Evolutionary conservation across 2,888 invertebrate species (phyloP).

Genomic region (Leucania comma): DNA sequence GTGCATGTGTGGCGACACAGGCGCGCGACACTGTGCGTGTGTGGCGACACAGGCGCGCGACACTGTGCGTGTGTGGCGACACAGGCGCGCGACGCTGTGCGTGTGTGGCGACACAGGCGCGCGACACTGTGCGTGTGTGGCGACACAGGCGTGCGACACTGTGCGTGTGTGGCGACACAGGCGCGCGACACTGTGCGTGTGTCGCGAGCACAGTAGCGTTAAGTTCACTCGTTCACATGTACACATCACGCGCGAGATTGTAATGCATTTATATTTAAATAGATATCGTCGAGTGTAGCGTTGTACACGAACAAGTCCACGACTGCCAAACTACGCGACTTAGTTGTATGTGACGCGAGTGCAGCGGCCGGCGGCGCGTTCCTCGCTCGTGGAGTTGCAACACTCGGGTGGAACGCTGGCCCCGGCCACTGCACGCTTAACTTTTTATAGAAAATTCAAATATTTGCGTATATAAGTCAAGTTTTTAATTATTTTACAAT

Average conservation of each 20-base stretch:
- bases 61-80: conserved; percentile 6
- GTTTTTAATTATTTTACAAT: conserved; percentile 27
- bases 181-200: neutral
- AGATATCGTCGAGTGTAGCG: conserved; percentile 52
- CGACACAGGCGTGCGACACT: no score
- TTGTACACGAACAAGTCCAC: conserved; percentile 8
- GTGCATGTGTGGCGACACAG: conserved; percentile 6
- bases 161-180: conserved; percentile 11
- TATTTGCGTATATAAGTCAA: conserved; percentile 18
- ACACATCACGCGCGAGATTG: conserved; percentile 78
- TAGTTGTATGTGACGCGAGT: neutral
- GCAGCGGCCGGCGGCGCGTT: neutral
- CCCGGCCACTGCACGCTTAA: conserved; percentile 19
- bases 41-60: no score
- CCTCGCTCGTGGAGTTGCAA: neutral
- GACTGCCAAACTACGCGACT: conserved; percentile 2
- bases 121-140: neutral
- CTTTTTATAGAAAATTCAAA: conserved; percentile 6
- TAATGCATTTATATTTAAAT: conserved; percentile 83
- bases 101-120: conserved; percentile 8
- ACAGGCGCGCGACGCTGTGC: neutral
- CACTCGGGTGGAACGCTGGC: conserved; percentile 5
- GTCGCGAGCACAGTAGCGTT: conserved; percentile 16
- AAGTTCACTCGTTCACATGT: conserved; percentile 61
- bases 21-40: conserved; percentile 79